Evolutionary conservation across 2,797 vertebrate species (phyloP).

Genomic region (Cuculus canorus): DNA sequence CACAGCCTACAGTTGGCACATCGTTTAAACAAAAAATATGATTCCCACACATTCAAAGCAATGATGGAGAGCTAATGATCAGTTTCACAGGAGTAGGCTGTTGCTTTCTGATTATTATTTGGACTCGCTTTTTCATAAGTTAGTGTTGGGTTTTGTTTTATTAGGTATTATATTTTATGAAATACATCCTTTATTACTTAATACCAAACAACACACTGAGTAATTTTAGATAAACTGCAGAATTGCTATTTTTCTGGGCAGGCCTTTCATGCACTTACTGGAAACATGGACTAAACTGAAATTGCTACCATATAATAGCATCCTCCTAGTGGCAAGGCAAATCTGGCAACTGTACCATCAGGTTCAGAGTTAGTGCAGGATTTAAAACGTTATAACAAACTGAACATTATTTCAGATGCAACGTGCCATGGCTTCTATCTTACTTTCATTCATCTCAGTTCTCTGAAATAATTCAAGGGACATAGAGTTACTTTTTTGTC

Average conservation of each 20-base stretch:
- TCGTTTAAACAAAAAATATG: slow-evolving; percentile 18
- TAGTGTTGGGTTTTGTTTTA: not conserved
- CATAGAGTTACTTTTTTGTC: not conserved
- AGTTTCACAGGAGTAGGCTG: not conserved
- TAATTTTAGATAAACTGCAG: not conserved
- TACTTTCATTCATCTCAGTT: not conserved
- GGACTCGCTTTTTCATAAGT: not conserved
- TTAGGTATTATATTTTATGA: not conserved
- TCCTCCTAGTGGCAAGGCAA: not conserved
- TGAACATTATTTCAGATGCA: not conserved
- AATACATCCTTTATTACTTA: not conserved
- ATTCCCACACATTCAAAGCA: not conserved
- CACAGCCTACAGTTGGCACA: slow-evolving; percentile 4
- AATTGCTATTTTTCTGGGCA: not conserved
- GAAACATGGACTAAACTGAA: not conserved
- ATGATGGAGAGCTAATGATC: not conserved
- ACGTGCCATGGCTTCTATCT: not conserved
- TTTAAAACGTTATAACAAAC: not conserved
- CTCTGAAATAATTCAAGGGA: not conserved
- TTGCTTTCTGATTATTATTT: slow-evolving; percentile 8
- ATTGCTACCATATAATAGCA: not conserved
- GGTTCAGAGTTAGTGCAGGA: not conserved
- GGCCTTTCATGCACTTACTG: not conserved
- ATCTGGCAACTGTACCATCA: not conserved
- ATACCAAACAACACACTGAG: not conserved